Conservation (phyloP, 2,113 vertebrate species). For the Hyaena hyaena region DNA sequence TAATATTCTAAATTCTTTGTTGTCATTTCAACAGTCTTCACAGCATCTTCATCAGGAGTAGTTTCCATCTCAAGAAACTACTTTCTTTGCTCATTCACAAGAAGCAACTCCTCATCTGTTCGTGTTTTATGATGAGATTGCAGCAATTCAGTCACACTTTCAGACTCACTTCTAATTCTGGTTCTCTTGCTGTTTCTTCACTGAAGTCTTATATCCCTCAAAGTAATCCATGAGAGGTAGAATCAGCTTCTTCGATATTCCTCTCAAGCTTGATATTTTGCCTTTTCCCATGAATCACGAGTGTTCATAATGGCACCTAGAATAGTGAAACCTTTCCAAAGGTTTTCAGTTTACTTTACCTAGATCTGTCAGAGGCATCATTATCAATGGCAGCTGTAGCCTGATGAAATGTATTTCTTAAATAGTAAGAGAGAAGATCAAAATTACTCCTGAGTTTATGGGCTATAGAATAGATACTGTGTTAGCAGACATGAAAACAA, state of each 20-base stretch:
- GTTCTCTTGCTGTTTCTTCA: background rate
- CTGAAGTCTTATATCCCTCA: background rate
- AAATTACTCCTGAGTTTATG: background rate
- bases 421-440: background rate
- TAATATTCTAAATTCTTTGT: background rate
- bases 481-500: background rate
- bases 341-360: background rate
- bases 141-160: background rate
- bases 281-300: background rate
- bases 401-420: background rate
- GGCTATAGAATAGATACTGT: background rate
- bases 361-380: background rate
- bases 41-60: background rate
- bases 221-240: background rate
- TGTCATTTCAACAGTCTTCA: background rate
- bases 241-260: background rate
- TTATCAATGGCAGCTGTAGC: background rate
- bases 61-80: background rate
- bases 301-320: background rate
- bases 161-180: background rate
- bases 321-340: background rate
- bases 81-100: background rate
- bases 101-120: background rate
- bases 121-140: background rate
- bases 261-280: background rate